phyloP scores from a whole-genome alignment of 2,113 vertebrate species.

The Mystacornis crossleyi region DNA sequence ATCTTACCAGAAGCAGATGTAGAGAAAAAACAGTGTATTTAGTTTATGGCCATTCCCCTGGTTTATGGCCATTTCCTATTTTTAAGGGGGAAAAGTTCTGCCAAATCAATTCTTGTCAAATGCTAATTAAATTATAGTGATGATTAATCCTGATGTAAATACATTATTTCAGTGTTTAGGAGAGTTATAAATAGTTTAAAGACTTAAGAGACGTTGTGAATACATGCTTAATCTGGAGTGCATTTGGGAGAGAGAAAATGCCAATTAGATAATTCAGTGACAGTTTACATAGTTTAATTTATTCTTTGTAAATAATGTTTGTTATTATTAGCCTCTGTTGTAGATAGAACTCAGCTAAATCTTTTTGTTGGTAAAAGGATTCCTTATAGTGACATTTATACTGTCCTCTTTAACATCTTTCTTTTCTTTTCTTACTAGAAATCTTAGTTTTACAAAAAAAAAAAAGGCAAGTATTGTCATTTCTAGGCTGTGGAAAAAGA shows the following conservation, averaged over 20 bases:
- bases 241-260: slow-evolving; percentile 33
- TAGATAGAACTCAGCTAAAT: slow-evolving; percentile 4
- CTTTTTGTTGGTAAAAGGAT: neutral
- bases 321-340: slow-evolving; percentile 38
- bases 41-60: slow-evolving; percentile 65
- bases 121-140: slow-evolving; percentile 80
- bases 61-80: slow-evolving; percentile 77
- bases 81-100: slow-evolving; percentile 72
- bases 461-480: neutral
- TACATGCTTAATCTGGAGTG: slow-evolving; percentile 32
- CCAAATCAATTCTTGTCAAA: slow-evolving; percentile 81
- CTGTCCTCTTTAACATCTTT: neutral
- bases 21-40: slow-evolving; percentile 62
- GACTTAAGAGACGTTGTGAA: slow-evolving; percentile 50
- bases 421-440: neutral
- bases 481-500: neutral
- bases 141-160: slow-evolving; percentile 80
- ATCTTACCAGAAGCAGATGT: slow-evolving; percentile 81
- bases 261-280: slow-evolving; percentile 41
- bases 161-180: slow-evolving; percentile 68
- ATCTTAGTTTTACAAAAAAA: neutral
- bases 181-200: slow-evolving; percentile 71
- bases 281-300: slow-evolving; percentile 20
- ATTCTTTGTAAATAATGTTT: slow-evolving; percentile 35
- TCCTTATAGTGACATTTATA: neutral